Percentiles rank a stretch among this genome's conserved stretches.
These are phyloP conservation scores for Oreochromis grahami DNA, from an alignment of 2,797 vertebrate species.

Conservation along the genomic window DNA sequence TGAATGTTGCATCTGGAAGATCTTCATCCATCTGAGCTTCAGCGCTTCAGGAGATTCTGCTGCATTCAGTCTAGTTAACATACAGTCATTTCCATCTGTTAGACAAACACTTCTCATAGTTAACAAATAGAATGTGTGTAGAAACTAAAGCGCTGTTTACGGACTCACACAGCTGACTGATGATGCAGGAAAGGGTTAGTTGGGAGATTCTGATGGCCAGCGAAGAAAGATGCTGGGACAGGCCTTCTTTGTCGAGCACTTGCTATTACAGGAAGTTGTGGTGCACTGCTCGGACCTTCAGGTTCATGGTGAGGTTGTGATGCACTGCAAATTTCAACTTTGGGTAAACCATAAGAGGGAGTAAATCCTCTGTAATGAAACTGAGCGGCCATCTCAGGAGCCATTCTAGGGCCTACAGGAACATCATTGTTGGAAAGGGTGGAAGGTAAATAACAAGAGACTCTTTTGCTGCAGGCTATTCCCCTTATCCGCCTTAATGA, in stretches of 20 bases:
- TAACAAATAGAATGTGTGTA: not conserved
- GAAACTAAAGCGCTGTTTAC: not conserved
- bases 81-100: not conserved
- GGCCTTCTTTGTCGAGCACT: fast-evolving
- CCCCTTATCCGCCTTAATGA: fast-evolving
- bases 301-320: not conserved
- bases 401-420: not conserved
- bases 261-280: not conserved
- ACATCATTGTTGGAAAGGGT: not conserved
- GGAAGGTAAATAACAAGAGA: fast-evolving
- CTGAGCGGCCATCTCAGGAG: fast-evolving
- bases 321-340: fast-evolving
- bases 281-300: not conserved
- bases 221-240: not conserved
- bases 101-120: not conserved
- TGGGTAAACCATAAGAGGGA: fast-evolving
- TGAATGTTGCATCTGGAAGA: constrained; percentile 76
- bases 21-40: constrained; percentile 43
- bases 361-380: fast-evolving
- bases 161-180: not conserved
- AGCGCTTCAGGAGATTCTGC: not conserved
- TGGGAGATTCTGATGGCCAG: not conserved
- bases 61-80: not conserved
- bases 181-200: not conserved
- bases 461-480: fast-evolving